Percentiles rank a stretch among this genome's conserved stretches.
Evolutionary conservation across 2,888 invertebrate genomes (phyloP).

Genomic region (Erebia aethiops): DNA sequence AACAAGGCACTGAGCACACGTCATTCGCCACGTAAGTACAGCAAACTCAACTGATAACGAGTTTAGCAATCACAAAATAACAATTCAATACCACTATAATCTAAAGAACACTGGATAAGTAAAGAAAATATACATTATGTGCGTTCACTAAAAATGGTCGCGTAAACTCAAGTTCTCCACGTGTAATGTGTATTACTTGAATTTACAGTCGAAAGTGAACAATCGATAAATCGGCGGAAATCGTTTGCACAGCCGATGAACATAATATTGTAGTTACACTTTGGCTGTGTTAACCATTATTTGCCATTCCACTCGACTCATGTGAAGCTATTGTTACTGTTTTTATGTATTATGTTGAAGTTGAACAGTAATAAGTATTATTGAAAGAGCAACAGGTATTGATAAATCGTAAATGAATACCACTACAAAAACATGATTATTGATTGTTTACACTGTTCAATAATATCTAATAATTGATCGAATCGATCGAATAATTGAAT

Average conservation of each 20-base stretch:
- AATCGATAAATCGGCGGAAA: constrained; percentile 57
- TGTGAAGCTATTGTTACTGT: constrained; percentile 10
- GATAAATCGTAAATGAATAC: not conserved
- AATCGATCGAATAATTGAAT: not conserved
- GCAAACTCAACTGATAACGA: constrained; percentile 61
- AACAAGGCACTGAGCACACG: constrained; percentile 40
- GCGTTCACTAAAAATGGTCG: constrained; percentile 54
- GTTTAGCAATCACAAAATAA: constrained; percentile 29
- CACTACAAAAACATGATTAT: not conserved
- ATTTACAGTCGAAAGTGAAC: constrained; percentile 51
- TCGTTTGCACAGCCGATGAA: constrained; percentile 60
- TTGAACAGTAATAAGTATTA: constrained; percentile 1
- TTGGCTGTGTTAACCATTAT: constrained; percentile 19
- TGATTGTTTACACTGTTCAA: not conserved
- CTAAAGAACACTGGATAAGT: constrained; percentile 49
- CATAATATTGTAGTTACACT: constrained; percentile 26
- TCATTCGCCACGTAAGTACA: constrained; percentile 75
- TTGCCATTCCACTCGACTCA: constrained; percentile 17
- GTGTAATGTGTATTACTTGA: constrained; percentile 36
- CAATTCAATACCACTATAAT: constrained; percentile 49
- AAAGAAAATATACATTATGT: constrained; percentile 40
- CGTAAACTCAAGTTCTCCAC: constrained; percentile 50
- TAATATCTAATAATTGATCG: too few species aligned
- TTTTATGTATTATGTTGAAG: not conserved
- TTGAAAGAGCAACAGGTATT: constrained; percentile 10